phyloP scores from a whole-genome alignment of 2,113 vertebrate species.

The Cichladusa arquata region DNA sequence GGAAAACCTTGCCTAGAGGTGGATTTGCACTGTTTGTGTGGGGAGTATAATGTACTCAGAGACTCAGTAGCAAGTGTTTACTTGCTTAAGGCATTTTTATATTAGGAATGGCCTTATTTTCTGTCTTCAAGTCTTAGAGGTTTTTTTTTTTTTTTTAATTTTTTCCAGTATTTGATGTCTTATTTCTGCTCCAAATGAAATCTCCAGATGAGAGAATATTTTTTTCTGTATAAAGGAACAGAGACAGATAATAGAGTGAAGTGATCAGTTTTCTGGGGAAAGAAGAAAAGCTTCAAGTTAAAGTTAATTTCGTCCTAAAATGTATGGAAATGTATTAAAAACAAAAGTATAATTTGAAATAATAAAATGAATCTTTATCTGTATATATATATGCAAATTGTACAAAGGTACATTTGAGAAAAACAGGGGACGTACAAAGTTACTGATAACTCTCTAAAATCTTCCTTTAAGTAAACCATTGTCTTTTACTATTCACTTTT shows the following conservation, averaged over 20 bases:
- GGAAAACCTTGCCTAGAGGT: conserved; percentile 30
- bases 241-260: neutral
- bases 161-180: neutral
- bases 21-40: neutral
- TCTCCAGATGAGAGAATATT: neutral
- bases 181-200: neutral
- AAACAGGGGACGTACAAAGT: neutral
- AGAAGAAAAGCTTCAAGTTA: neutral
- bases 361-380: neutral
- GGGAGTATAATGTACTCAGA: neutral
- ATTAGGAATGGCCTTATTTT: neutral
- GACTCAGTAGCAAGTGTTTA: neutral
- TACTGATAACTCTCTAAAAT: neutral
- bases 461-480: neutral
- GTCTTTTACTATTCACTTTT: neutral
- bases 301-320: neutral
- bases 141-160: neutral
- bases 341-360: neutral
- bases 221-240: neutral
- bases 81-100: neutral
- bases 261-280: neutral
- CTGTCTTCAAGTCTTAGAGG: neutral
- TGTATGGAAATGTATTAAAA: neutral
- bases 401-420: neutral
- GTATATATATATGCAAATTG: neutral